Evolutionary conservation across 2,113 vertebrate species (phyloP), one percentile per base, ranked within the genome.

Genomic region (Argyrosomus japonicus): DNA sequence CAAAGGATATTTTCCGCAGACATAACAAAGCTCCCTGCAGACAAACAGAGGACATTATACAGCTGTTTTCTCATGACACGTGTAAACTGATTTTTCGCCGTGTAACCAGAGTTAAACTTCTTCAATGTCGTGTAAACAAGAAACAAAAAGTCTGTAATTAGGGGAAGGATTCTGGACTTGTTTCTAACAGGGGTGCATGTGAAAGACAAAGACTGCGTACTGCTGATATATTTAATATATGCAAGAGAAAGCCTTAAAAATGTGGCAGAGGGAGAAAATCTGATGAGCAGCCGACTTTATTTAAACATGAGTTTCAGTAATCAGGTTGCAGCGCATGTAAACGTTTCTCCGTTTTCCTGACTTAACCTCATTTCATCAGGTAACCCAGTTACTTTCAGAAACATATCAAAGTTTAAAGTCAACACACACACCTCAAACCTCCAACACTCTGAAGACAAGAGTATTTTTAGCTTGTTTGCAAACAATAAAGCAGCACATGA

Each of bases 11-110:
- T 29, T 56, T 2, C 50, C 23, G 5, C 12, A 47, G 40, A 77
- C 51, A 77, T 18, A 67, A 67, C 75, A 68, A 48, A 32, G 21
- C 64, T 14, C 9, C 27, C 63, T 77, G 27, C 21, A 60, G 63
- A 32, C 25, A 58, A 48, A 29, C 62, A 47, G 15, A 10, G 1
- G 53, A 58, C 63, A 32, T 68, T 36, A 77, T 18, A 68, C 63
- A 50, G 53, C 53, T 50, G 64, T 68, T 60, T 12, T 19, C 32
- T 64, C 32, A 15, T 75, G 13, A 27, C n/a, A 7, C 23, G 45
- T 50, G 45, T 50, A 68, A 74, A 62, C 58, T 18, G 8, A n/a
- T 36, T 53, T 53, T 63, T 57, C 19, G 12, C 53, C 7, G 53
- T n/a, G 47, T 40, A 18, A 64, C 32, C 23, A 0, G 8, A 45